phyloP scores from a whole-genome alignment of 2,888 invertebrate species.

The Nomada ruficornis region DNA sequence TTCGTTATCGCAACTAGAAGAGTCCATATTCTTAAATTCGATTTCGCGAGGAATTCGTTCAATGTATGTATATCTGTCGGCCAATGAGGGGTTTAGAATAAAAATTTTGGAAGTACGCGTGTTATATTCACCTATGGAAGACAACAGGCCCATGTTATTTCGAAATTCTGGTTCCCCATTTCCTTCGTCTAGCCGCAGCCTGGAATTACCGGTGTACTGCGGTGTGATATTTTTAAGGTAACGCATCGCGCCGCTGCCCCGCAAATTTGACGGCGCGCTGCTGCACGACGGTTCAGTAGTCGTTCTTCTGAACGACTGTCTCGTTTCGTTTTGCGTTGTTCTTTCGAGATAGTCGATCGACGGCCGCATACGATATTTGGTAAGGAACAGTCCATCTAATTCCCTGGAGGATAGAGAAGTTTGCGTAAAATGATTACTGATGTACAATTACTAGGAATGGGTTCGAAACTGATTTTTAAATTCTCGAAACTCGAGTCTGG shows the following conservation, averaged over 20 bases:
- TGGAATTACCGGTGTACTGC: slow-evolving; percentile 26
- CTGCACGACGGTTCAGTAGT: background rate
- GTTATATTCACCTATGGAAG: slow-evolving; percentile 72
- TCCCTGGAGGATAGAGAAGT: slow-evolving; percentile 43
- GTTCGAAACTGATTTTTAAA: too few relatives aligned
- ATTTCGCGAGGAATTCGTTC: background rate
- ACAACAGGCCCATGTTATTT: slow-evolving; percentile 79
- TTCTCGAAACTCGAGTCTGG: too few relatives aligned
- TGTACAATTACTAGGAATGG: background rate
- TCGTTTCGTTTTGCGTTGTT: slow-evolving; percentile 29
- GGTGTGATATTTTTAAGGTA: background rate
- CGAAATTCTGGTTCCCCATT: slow-evolving; percentile 71
- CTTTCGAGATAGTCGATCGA: slow-evolving; percentile 44
- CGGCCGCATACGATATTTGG: slow-evolving; percentile 37
- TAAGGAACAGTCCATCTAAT: slow-evolving; percentile 36
- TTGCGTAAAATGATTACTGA: slow-evolving; percentile 40
- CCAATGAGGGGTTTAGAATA: background rate
- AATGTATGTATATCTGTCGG: background rate
- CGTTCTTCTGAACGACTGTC: background rate
- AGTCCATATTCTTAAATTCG: too few relatives aligned
- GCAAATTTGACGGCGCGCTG: background rate
- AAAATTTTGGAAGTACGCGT: background rate
- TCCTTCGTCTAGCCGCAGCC: slow-evolving; percentile 14
- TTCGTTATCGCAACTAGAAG: too few relatives aligned
- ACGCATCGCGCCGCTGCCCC: background rate